A percentile compares a stretch with the other conserved stretches of the same genome.
Evolutionary conservation across 2,113 vertebrate species (phyloP).

Genomic region (Gallinago paraguaiae): DNA sequence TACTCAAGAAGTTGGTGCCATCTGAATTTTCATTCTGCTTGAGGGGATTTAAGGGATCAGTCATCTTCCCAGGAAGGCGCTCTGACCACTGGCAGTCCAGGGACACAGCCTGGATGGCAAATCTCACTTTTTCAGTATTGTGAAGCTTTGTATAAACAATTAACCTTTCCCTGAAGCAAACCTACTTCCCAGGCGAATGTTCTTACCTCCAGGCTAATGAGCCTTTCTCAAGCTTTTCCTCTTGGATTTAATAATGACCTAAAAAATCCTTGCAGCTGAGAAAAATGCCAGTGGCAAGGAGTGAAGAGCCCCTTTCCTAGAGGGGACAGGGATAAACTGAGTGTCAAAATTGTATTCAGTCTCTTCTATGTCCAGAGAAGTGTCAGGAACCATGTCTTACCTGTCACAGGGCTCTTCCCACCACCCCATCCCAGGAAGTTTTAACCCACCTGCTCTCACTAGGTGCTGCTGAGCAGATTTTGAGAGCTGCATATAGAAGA

Average conservation of each 20-base stretch:
- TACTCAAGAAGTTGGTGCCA: not conserved
- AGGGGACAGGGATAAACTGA: not conserved
- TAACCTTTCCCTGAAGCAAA: not conserved
- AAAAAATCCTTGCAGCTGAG: not conserved
- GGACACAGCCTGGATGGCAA: not conserved
- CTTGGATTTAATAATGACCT: not conserved
- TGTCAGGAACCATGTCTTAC: not conserved
- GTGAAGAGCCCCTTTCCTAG: not conserved
- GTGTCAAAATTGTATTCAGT: not conserved
- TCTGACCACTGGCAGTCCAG: not conserved
- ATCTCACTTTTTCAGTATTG: not conserved
- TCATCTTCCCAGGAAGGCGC: not conserved
- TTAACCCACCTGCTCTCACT: not conserved
- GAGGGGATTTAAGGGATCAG: not conserved
- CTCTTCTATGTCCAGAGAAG: not conserved
- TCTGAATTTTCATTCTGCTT: not conserved
- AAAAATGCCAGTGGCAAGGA: not conserved
- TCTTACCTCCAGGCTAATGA: not conserved
- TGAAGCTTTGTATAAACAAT: not conserved
- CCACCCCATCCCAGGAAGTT: not conserved
- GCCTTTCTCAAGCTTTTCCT: not conserved
- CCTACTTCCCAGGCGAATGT: not conserved
- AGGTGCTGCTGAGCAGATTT: not conserved
- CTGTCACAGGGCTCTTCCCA: not conserved
- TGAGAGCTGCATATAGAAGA: accelerated